Conservation (phyloP, 1,140 invertebrate genomes). For the Leptinotarsa undecemlineata region DNA sequence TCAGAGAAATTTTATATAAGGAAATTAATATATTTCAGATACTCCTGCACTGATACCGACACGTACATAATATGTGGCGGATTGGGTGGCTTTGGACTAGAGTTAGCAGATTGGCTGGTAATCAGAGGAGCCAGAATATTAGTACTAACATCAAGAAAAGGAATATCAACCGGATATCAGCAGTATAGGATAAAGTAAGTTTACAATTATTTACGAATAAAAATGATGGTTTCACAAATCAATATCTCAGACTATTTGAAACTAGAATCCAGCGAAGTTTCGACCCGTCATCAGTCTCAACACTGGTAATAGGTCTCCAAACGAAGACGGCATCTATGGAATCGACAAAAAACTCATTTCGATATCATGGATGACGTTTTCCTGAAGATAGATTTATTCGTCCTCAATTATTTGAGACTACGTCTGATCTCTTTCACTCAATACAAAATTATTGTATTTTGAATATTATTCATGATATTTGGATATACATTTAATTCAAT, state of each 20-base stretch:
- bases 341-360: too few relatives aligned
- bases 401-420: background rate
- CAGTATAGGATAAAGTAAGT: conserved; percentile 61
- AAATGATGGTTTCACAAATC: too few relatives aligned
- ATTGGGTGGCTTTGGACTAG: conserved; percentile 88
- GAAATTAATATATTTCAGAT: conserved; percentile 34
- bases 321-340: too few relatives aligned
- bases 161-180: conserved; percentile 82
- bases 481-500: too few relatives aligned
- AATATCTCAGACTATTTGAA: too few relatives aligned
- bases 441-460: too few relatives aligned
- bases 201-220: background rate
- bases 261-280: too few relatives aligned
- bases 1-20: background rate
- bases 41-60: conserved; percentile 56
- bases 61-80: conserved; percentile 71
- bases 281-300: too few relatives aligned
- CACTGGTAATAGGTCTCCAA: too few relatives aligned
- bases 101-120: conserved; percentile 85
- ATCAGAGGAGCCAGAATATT: conserved; percentile 77
- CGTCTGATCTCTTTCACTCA: background rate
- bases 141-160: conserved; percentile 78
- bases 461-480: too few relatives aligned
- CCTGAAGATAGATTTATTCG: too few relatives aligned
- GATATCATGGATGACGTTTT: too few relatives aligned